Evolutionary conservation across 2,113 vertebrate genomes (phyloP), one percentile per base, ranked within the genome.

Genomic region (Galemys pyrenaicus): DNA sequence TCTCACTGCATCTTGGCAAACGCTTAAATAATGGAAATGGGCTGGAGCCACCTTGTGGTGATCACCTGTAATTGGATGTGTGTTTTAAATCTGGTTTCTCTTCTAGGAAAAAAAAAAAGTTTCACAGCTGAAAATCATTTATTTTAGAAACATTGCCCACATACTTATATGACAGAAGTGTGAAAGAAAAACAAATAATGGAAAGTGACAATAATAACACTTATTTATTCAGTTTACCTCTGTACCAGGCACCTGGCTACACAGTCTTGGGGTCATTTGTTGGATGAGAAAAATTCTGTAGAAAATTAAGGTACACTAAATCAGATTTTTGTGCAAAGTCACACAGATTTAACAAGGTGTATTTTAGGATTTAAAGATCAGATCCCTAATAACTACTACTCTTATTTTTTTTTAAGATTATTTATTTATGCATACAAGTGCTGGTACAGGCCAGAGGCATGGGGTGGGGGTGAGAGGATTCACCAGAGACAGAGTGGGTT

Each of bases 21-120:
- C 62, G 35, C 13, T 58, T 24, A 49, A 64, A 20, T 32, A 80
- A 75, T 6, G 78, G 81, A 39, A 44, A 80, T 82, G 19, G 9
- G 93, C 37, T 95, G 94, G 41, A 11, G 95, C 92, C 97, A 96
- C 81, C 97, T 97, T 83, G 96, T 96, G 97, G 92, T 37, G 0
- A 2, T 85, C 16, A 22, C 0, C 0, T 44, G 87, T 78, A 95
- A 96, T 70, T 95, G 84, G 6, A 22, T 65, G 35, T 65, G 35
- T 16, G 49, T 70, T 92, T 80, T 39, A 26, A 89, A 62, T 49
- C 4, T 9, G 19, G 2, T 73, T n/a, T 74, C 0, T 35, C 5
- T 6, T 46, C 30, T 56, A 84, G 13, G 62, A 71, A n/a, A 60
- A 68, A 56, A 80, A 70, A 75, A 19, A 2, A 56, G 15, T 71